Conservation (phyloP, 2,888 invertebrate genomes). For the Digitonthophagus gazella region DNA sequence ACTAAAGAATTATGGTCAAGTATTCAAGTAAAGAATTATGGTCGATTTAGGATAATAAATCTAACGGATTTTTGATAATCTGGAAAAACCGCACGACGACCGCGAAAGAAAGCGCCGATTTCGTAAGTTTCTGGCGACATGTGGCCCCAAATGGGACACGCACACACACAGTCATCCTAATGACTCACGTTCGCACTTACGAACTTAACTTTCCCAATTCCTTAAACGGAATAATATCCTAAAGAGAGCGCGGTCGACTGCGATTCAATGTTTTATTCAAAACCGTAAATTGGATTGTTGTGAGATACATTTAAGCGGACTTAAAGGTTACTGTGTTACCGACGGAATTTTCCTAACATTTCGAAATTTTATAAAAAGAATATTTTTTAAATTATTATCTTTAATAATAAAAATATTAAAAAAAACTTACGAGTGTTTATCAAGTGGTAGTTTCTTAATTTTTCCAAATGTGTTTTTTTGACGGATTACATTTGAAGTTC, state of each 20-base stretch:
- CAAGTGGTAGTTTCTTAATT: slow-evolving; percentile 20
- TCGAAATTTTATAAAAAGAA: too few relatives aligned
- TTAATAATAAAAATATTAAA: slow-evolving; percentile 5
- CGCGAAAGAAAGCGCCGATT: not conserved
- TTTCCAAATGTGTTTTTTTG: slow-evolving; percentile 18
- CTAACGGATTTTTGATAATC: not conserved
- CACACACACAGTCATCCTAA: slow-evolving; percentile 12
- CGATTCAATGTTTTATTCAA: too few relatives aligned
- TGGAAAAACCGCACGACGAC: too few relatives aligned
- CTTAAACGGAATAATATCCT: slow-evolving; percentile 13
- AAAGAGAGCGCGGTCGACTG: not conserved
- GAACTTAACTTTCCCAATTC: slow-evolving; percentile 9
- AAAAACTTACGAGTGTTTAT: slow-evolving; percentile 21
- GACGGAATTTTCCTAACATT: too few relatives aligned
- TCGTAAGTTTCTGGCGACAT: not conserved
- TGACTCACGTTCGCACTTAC: slow-evolving; percentile 11
- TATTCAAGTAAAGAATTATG: too few relatives aligned
- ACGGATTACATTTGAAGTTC: slow-evolving; percentile 9
- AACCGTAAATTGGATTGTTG: not conserved
- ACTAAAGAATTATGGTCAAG: too few relatives aligned
- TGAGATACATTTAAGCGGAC: too few relatives aligned
- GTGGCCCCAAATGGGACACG: slow-evolving; percentile 5
- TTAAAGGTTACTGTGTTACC: too few relatives aligned
- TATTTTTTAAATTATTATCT: too few relatives aligned
- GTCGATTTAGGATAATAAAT: too few relatives aligned